These are phyloP conservation scores for Cantharis lateralis DNA, from an alignment of 2,888 invertebrate genomes.

Conservation along the genomic window DNA sequence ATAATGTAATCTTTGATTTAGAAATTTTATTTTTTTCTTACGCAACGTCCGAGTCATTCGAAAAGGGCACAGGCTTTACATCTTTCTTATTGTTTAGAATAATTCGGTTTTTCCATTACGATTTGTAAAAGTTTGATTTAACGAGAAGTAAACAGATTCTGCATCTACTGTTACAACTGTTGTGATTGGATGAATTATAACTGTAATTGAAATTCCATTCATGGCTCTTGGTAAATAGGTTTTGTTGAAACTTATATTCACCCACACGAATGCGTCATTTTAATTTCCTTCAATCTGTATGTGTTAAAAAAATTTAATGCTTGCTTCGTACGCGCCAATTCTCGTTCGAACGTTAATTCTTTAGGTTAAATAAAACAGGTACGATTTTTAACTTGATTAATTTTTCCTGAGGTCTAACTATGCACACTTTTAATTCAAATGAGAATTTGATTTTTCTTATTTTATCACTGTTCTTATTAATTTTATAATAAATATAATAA, in stretches of 20 bases:
- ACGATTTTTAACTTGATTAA: no score
- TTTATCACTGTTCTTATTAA: no score
- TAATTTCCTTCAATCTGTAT: not conserved
- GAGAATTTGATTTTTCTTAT: no score
- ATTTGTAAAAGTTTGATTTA: not conserved
- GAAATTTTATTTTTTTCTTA: not conserved
- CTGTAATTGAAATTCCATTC: constrained; percentile 17
- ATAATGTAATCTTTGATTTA: not conserved
- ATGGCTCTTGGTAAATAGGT: constrained; percentile 9
- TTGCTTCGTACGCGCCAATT: not conserved
- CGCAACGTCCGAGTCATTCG: not conserved
- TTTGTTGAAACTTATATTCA: constrained; percentile 9
- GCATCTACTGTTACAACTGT: not conserved
- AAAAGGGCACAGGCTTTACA: not conserved
- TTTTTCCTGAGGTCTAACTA: no score
- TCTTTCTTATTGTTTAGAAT: not conserved
- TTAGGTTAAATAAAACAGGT: no score
- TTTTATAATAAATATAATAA: not conserved
- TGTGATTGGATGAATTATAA: constrained; percentile 10
- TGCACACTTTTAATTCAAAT: no score
- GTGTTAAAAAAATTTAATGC: not conserved
- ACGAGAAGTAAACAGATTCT: not conserved
- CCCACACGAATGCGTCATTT: not conserved
- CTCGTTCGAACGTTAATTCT: not conserved
- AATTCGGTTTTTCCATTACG: not conserved